Percentiles rank a stretch among this genome's conserved stretches.
These are phyloP conservation scores for Corbicula japonica DNA, from an alignment of 2,888 invertebrate genomes.

Conservation along the genomic window DNA sequence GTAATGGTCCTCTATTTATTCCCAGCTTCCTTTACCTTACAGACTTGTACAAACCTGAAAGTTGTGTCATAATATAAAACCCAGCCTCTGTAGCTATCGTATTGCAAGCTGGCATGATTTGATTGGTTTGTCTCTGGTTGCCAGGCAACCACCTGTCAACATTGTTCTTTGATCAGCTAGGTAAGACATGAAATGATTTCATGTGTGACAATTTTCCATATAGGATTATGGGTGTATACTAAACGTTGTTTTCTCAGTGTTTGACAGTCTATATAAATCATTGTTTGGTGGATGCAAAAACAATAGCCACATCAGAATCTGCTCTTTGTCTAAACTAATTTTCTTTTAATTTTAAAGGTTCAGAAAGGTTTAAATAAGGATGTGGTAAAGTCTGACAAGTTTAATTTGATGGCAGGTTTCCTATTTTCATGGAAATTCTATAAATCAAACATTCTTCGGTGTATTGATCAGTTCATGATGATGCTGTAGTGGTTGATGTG, in stretches of 20 bases:
- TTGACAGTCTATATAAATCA: slow-evolving; percentile 2
- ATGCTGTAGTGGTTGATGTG: no score
- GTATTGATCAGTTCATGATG: no score
- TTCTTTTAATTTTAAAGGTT: no score
- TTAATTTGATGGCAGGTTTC: no score
- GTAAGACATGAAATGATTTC: slow-evolving; percentile 49
- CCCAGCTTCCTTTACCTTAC: no score
- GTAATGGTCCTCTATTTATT: background rate
- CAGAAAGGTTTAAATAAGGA: no score
- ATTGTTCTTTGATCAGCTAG: slow-evolving; percentile 49
- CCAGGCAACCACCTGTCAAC: slow-evolving; percentile 77
- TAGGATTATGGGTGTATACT: slow-evolving; percentile 34
- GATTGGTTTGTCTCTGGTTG: slow-evolving; percentile 79
- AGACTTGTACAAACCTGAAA: slow-evolving; percentile 32
- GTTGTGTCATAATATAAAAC: slow-evolving; percentile 10
- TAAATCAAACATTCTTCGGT: no score
- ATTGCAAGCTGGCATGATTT: slow-evolving; percentile 69
- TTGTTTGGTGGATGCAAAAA: background rate
- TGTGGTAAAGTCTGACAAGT: no score
- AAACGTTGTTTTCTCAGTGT: background rate
- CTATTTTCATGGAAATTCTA: no score
- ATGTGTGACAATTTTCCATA: slow-evolving; percentile 11
- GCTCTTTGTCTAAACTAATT: no score
- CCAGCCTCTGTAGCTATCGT: slow-evolving; percentile 53
- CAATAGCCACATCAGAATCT: no score